These are phyloP conservation scores for Patella pellucida DNA, from an alignment of 2,888 invertebrate genomes.

Conservation along the genomic window DNA sequence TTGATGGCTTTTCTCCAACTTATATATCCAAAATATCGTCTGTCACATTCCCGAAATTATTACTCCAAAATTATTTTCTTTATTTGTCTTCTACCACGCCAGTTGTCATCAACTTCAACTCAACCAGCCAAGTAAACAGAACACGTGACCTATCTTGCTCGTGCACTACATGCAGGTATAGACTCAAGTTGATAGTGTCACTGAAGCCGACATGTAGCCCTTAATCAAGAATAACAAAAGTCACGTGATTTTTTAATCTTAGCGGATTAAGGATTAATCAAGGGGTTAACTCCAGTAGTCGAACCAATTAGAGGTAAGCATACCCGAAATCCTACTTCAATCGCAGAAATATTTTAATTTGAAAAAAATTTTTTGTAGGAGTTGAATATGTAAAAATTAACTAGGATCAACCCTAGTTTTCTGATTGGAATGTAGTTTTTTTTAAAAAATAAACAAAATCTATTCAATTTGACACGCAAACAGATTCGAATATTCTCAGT, in stretches of 20 bases:
- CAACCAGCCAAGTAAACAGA: neutral
- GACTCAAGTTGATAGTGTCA: neutral
- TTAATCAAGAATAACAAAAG: neutral
- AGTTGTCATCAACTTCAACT: neutral
- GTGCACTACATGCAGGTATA: neutral
- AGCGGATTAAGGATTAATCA: slow-evolving; percentile 2
- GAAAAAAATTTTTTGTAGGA: too few relatives aligned
- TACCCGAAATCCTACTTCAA: too few relatives aligned
- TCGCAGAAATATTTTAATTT: too few relatives aligned
- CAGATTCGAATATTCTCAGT: too few relatives aligned
- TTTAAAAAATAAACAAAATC: too few relatives aligned
- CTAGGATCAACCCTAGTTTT: too few relatives aligned
- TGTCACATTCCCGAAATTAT: neutral
- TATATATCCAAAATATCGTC: slow-evolving; percentile 6
- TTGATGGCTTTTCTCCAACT: neutral
- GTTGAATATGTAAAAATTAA: too few relatives aligned
- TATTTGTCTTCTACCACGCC: neutral
- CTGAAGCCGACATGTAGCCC: neutral
- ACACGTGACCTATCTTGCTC: slow-evolving; percentile 1
- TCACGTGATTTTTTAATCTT: neutral
- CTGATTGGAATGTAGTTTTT: too few relatives aligned
- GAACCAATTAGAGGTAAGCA: neutral
- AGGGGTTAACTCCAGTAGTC: neutral
- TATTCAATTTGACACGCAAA: too few relatives aligned
- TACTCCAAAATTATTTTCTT: slow-evolving; percentile 11